These are phyloP conservation scores for Protaetia brevitarsis DNA, from an alignment of 1,140 invertebrate species.

Conservation along the genomic window DNA sequence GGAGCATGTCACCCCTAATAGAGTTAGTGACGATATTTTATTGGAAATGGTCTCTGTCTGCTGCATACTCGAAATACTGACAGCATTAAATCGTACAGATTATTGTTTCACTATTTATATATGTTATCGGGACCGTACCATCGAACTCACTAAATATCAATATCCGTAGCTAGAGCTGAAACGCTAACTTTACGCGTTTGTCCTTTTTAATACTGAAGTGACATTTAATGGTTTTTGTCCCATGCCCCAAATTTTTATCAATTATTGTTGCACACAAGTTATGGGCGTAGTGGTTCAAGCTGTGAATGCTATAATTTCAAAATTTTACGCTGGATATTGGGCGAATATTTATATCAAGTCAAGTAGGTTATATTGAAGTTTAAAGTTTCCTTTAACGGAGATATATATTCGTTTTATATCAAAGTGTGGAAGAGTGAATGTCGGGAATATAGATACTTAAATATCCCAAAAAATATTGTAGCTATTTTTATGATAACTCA, in stretches of 20 bases:
- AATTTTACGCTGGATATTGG: too few species aligned
- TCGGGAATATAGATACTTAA: too few species aligned
- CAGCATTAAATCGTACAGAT: constrained; percentile 9
- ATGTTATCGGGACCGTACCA: background rate
- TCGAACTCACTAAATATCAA: constrained; percentile 2
- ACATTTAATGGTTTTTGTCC: background rate
- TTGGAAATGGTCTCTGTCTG: background rate
- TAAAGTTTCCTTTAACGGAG: too few species aligned
- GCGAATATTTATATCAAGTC: too few species aligned
- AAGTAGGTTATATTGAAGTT: too few species aligned
- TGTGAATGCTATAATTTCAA: background rate
- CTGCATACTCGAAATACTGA: background rate
- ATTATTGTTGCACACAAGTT: background rate
- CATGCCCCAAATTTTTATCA: background rate
- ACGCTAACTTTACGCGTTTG: constrained; percentile 2
- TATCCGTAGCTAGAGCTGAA: background rate
- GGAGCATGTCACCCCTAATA: constrained; percentile 8
- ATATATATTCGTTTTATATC: too few species aligned
- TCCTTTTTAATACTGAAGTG: background rate
- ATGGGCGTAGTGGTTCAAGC: too few species aligned
- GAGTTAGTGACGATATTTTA: constrained; percentile 12
- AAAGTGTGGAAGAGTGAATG: too few species aligned
- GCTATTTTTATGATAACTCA: too few species aligned
- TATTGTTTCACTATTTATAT: constrained; percentile 13
- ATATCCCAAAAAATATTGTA: too few species aligned